These are phyloP conservation scores for Pachyrhynchus sulphureomaculatus DNA, from an alignment of 1,140 invertebrate species.

Conservation along the genomic window DNA sequence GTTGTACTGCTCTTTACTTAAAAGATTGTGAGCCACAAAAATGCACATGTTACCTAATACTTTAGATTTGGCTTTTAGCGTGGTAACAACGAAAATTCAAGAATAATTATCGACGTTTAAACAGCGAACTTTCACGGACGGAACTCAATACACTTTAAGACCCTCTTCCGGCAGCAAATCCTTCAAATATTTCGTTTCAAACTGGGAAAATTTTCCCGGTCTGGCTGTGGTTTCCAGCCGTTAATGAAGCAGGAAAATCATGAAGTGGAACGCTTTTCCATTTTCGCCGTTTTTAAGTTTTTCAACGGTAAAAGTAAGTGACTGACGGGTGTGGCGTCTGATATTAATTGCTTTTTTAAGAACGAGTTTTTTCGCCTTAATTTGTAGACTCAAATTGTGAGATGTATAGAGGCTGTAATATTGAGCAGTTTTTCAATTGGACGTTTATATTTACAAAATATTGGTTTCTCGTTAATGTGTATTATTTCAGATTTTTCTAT, in stretches of 20 bases:
- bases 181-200: constrained; percentile 24
- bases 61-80: not conserved
- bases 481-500: too few species aligned
- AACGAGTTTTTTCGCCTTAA: too few species aligned
- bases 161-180: constrained; percentile 21
- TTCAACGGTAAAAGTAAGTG: constrained; percentile 7
- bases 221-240: constrained; percentile 15
- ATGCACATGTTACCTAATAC: too few species aligned
- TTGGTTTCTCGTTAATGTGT: too few species aligned
- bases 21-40: too few species aligned
- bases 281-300: constrained; percentile 25
- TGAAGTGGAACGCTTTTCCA: constrained; percentile 31
- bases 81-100: not conserved
- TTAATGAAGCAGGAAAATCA: constrained; percentile 36
- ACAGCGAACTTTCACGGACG: constrained; percentile 20
- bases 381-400: too few species aligned
- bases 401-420: too few species aligned
- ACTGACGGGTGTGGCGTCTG: constrained; percentile 12
- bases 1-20: too few species aligned
- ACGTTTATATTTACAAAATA: too few species aligned
- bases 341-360: constrained; percentile 26
- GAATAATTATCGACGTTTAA: constrained; percentile 31
- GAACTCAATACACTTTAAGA: constrained; percentile 23
- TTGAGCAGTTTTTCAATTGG: too few species aligned
- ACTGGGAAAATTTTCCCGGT: constrained; percentile 7